Evolutionary conservation across 2,888 invertebrate genomes (phyloP), one percentile per base, ranked within the genome.

Genomic region (Amitus sp.): DNA sequence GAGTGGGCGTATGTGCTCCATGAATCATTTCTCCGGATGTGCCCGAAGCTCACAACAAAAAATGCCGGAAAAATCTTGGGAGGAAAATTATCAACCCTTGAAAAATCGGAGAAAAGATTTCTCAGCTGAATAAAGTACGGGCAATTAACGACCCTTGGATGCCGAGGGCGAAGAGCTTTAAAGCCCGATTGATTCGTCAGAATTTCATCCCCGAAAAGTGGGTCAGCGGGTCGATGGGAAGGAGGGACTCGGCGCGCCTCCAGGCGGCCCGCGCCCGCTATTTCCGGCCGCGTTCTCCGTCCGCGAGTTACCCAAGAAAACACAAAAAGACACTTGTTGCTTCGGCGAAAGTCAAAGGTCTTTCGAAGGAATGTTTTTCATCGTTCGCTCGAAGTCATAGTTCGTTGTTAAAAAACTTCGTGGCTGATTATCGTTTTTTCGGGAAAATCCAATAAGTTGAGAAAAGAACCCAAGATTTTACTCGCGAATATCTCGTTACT

Each of bases 101-200:
- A n/a, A n/a, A n/a, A n/a, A n/a, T n/a, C n/a, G n/a, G n/a, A n/a
- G n/a, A n/a, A n/a, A n/a, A n/a, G n/a, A n/a, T n/a, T n/a, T n/a
- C n/a, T n/a, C n/a, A n/a, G n/a, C n/a, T n/a, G n/a, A n/a, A n/a
- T n/a, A n/a, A n/a, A n/a, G n/a, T n/a, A 40, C 42, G 50, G 50
- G 51, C 62, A 57, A 62, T 62, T 62, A 62, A 57, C 50, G 43
- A 53, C 62, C 57, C 50, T 49, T 48, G 39, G 12, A 18, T 40
- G 13, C 18, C 30, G 53, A 33, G 43, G 28, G 46, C 30, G 28
- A 54, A 51, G 47, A 54, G 30, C 47, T 39, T 43, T 33, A 47
- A 30, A 13, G 10, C 30, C 47, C 45, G 57, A 50, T 54, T 62
- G 51, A 58, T 58, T 46, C 54, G 60, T 50, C 28, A 39, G 51